Evolutionary conservation across 2,888 invertebrate genomes (phyloP).

Genomic region (Pocota personata): DNA sequence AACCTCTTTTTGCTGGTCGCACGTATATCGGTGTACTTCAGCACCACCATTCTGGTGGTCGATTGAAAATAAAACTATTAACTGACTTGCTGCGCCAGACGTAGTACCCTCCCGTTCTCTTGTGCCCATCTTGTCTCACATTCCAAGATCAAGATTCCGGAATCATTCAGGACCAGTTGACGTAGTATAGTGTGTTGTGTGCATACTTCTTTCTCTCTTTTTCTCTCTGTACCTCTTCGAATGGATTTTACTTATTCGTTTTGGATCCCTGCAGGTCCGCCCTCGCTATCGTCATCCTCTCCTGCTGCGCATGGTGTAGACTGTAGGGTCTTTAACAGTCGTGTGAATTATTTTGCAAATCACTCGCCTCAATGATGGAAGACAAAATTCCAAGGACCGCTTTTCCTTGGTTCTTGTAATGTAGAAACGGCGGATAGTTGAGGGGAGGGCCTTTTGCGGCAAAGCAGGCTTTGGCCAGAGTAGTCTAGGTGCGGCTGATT

Average conservation of each 20-base stretch:
- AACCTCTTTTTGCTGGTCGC: constrained; percentile 5
- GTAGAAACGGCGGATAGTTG: no score
- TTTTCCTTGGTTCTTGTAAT: neutral
- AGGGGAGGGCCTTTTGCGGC: neutral
- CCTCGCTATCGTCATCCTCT: constrained; percentile 46
- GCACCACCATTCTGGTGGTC: constrained; percentile 43
- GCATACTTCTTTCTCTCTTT: constrained; percentile 12
- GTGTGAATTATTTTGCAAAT: constrained; percentile 72
- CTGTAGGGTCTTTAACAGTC: constrained; percentile 63
- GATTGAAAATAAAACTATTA: constrained; percentile 71
- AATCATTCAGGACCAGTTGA: constrained; percentile 68
- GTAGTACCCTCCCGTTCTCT: neutral
- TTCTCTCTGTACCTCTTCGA: neutral
- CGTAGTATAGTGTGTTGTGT: constrained; percentile 17
- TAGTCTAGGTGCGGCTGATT: constrained; percentile 12
- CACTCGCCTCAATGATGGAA: constrained; percentile 62
- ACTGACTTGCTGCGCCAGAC: constrained; percentile 66
- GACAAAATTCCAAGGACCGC: constrained; percentile 63
- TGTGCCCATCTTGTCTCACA: constrained; percentile 35
- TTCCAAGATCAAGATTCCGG: constrained; percentile 71
- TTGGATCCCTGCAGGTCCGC: constrained; percentile 50
- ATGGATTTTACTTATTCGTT: neutral
- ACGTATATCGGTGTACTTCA: neutral
- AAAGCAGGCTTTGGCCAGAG: neutral
- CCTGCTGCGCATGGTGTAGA: constrained; percentile 41